phyloP scores from a whole-genome alignment of 1,140 invertebrate species.

The Sinella curviseta region DNA sequence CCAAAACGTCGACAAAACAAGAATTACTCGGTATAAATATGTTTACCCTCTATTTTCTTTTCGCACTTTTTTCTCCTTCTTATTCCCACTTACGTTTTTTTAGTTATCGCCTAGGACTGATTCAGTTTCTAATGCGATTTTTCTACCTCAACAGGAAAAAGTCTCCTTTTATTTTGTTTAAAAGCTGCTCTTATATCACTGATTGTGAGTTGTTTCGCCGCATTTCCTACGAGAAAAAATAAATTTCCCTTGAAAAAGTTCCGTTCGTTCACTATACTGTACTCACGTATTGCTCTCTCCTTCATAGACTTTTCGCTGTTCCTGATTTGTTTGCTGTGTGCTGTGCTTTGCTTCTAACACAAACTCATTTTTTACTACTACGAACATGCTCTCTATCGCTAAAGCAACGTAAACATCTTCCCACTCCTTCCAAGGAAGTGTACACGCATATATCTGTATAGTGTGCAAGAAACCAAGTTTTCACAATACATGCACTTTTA shows the following conservation, averaged over 20 bases:
- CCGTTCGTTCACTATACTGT: background rate
- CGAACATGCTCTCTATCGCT: background rate
- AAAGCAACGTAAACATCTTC: background rate
- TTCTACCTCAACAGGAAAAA: too few species aligned
- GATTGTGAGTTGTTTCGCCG: background rate
- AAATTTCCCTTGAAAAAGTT: background rate
- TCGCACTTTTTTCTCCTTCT: too few species aligned
- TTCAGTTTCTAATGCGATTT: too few species aligned
- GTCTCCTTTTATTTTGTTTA: background rate
- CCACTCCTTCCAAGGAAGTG: background rate
- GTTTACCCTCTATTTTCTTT: too few species aligned
- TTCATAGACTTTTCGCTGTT: too few species aligned
- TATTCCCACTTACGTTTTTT: too few species aligned
- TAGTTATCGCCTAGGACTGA: too few species aligned
- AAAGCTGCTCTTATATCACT: too few species aligned
- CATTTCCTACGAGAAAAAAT: background rate
- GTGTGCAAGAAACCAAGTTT: background rate
- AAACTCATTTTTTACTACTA: slow-evolving; percentile 16
- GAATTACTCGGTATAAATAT: too few species aligned
- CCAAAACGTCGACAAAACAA: background rate
- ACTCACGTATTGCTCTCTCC: too few species aligned
- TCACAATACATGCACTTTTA: background rate
- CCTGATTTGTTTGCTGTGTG: slow-evolving; percentile 8
- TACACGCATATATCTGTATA: too few species aligned
- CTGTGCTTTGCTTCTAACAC: background rate